phyloP scores from a whole-genome alignment of 2,797 vertebrate genomes.

The Podarcis siculus region DNA sequence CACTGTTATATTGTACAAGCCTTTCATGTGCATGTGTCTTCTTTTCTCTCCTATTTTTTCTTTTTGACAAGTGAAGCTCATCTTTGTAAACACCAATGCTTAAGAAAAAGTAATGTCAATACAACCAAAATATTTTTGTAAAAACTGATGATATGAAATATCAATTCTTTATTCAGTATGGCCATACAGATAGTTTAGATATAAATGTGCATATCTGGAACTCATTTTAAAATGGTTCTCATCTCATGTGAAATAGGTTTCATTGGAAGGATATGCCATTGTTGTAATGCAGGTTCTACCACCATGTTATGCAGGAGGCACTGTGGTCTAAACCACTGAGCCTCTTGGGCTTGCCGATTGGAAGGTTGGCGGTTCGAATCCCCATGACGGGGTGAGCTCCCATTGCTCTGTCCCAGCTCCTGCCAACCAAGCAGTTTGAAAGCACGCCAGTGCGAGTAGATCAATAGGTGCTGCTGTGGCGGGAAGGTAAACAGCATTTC shows the following conservation, averaged over 20 bases:
- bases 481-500: too few species aligned
- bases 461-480: too few species aligned
- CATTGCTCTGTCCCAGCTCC: too few species aligned
- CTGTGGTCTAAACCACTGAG: too few species aligned
- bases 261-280: not conserved
- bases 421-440: too few species aligned
- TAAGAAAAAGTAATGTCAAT: constrained; percentile 7
- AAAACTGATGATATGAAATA: not conserved
- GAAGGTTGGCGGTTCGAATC: too few species aligned
- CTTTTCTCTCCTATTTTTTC: not conserved
- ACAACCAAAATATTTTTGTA: not conserved
- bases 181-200: not conserved
- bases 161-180: not conserved
- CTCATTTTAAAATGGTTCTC: not conserved
- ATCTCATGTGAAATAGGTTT: not conserved
- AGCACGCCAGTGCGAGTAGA: too few species aligned
- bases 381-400: too few species aligned
- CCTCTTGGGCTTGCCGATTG: too few species aligned
- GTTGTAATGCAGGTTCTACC: not conserved
- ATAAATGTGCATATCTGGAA: not conserved
- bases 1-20: constrained; percentile 37
- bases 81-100: constrained; percentile 23
- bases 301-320: too few species aligned
- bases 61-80: constrained; percentile 35
- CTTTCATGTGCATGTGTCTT: not conserved